These are phyloP conservation scores for Tamandua tetradactyla DNA, from an alignment of 2,797 vertebrate species.

Conservation along the genomic window DNA sequence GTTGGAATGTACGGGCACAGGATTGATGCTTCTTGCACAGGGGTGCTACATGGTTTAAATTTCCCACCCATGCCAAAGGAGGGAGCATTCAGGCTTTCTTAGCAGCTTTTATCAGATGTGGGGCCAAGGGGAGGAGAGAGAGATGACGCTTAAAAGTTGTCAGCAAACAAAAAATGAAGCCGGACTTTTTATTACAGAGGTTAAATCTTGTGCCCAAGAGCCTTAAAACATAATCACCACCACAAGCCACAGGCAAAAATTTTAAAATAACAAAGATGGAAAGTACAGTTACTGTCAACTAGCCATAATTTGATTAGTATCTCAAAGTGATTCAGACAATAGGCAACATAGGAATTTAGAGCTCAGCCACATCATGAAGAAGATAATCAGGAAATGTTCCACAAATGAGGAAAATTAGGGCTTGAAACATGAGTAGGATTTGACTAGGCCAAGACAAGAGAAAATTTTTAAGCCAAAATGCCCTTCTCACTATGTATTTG, in stretches of 20 bases:
- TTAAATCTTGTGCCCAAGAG: background rate
- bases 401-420: background rate
- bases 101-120: background rate
- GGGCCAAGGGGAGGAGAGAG: background rate
- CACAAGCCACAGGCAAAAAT: background rate
- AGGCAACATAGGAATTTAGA: background rate
- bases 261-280: conserved; percentile 11
- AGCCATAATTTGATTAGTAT: conserved; percentile 37
- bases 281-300: background rate
- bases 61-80: background rate
- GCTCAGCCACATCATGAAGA: background rate
- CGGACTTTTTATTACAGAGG: background rate
- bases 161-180: background rate
- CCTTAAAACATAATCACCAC: background rate
- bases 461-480: background rate
- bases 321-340: conserved; percentile 7
- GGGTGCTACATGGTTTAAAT: background rate
- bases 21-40: too few species aligned
- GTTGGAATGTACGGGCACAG: too few species aligned
- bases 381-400: background rate
- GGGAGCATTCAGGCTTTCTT: background rate
- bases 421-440: background rate
- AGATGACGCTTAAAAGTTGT: background rate
- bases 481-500: background rate
- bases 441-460: background rate